Evolutionary conservation across 2,888 invertebrate genomes (phyloP).

Genomic region (Caenorhabditis sp.): DNA sequence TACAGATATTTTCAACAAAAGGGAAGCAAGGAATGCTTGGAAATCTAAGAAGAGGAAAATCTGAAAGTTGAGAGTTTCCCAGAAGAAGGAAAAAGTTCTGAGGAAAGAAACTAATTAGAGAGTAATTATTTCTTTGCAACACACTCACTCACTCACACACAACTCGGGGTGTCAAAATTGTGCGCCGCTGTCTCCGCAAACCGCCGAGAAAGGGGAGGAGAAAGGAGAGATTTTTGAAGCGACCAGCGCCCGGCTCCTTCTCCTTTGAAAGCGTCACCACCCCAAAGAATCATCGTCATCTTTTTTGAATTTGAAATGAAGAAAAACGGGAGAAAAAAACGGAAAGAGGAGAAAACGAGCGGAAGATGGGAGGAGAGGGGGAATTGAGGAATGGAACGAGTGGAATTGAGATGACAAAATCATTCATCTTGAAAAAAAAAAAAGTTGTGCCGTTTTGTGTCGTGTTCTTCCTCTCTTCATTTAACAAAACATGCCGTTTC

Average conservation of each 20-base stretch:
- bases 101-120: too few relatives aligned
- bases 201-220: background rate
- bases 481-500: background rate
- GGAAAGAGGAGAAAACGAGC: background rate
- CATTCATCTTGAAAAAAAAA: background rate
- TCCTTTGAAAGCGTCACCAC: slow-evolving; percentile 34
- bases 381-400: background rate
- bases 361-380: background rate
- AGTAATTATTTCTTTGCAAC: background rate
- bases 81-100: too few relatives aligned
- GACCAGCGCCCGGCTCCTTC: background rate
- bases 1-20: too few relatives aligned
- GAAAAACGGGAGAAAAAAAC: background rate
- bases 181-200: background rate
- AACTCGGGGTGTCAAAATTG: background rate
- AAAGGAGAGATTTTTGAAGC: slow-evolving; percentile 5
- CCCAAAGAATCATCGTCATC: slow-evolving; percentile 54
- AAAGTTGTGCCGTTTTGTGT: background rate
- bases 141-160: too few relatives aligned
- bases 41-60: too few relatives aligned
- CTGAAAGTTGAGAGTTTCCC: too few relatives aligned
- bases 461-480: background rate
- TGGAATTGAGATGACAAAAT: background rate
- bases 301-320: slow-evolving; percentile 59
- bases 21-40: too few relatives aligned